Base-by-base conservation (phyloP, 2,888 invertebrate species). In the Ophion obscuratus region DNA sequence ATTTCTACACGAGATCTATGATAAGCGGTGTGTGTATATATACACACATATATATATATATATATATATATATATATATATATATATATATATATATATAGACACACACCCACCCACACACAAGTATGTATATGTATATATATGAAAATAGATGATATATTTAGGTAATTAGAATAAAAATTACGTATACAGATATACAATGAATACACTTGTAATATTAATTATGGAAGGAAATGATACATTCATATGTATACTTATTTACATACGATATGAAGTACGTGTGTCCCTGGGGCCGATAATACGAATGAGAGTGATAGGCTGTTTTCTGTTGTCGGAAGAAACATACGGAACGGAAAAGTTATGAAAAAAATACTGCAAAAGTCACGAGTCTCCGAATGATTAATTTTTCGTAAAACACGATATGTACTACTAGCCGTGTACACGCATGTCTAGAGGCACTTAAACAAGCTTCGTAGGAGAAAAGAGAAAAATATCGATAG, bases 1-100 rank as follows among this genome's bases (percentile, higher is more conserved):
- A 92, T 93, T 93, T 93, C 92, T 93, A 92, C 92, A 92, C 89
- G 88, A 91, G 89, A 91, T 90, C 88, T 87, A 87, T 82, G 84
- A 87, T 80, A 87, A 87, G 82, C 83, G 79, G 85, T 47, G 47
- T 14, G 47, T 14, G 1, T 14, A 83, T 88, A 0, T 4, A n/a
- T 70, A 82, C 36, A 88, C 85, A 89, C 86, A 88, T 88, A 86
- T 90, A 91, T 92, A 91, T 92, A 92, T 92, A 47, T 47, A 14
- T 47, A 2, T 47, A 47, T 47, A 47, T 47, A 47, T 47, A 47
- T 47, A 47, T 47, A 47, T 44, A 44, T 44, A 44, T 44, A 44
- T 44, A 10, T 6, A 44, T 10, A 44, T 10, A 44, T 10, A 10
- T 10, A 10, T 10, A 24, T 24, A 24, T 24, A 24, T 24, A 24